phyloP scores from a whole-genome alignment of 2,113 vertebrate genomes.

The Butastur rufipennis region DNA sequence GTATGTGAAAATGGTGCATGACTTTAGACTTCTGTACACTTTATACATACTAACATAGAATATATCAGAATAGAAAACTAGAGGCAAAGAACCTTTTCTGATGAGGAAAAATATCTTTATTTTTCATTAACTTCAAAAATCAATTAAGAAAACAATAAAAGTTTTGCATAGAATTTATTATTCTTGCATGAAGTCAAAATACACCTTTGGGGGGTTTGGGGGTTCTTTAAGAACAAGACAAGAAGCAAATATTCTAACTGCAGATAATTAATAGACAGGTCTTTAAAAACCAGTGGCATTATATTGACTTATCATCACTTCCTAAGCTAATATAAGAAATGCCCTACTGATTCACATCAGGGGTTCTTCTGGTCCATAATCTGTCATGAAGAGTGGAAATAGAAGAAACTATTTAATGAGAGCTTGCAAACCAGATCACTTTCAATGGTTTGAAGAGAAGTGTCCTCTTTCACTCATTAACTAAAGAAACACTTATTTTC shows the following conservation, averaged over 20 bases:
- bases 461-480: not conserved
- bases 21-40: not conserved
- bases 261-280: not conserved
- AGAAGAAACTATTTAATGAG: not conserved
- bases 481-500: not conserved
- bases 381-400: not conserved
- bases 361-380: not conserved
- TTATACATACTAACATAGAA: not conserved
- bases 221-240: not conserved
- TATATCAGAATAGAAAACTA: not conserved
- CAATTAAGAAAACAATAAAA: not conserved
- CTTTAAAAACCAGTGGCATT: not conserved
- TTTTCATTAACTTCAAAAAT: not conserved
- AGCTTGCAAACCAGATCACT: not conserved
- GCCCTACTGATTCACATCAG: not conserved
- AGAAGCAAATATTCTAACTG: not conserved
- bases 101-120: not conserved
- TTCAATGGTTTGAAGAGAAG: not conserved
- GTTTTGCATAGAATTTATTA: not conserved
- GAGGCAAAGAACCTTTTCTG: not conserved
- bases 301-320: not conserved
- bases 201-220: fast-evolving
- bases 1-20: not conserved
- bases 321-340: not conserved
- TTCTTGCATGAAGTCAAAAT: not conserved